Evolutionary conservation across 2,888 invertebrate species (phyloP), one percentile per base, ranked within the genome.

Genomic region (Xylocampa areola): DNA sequence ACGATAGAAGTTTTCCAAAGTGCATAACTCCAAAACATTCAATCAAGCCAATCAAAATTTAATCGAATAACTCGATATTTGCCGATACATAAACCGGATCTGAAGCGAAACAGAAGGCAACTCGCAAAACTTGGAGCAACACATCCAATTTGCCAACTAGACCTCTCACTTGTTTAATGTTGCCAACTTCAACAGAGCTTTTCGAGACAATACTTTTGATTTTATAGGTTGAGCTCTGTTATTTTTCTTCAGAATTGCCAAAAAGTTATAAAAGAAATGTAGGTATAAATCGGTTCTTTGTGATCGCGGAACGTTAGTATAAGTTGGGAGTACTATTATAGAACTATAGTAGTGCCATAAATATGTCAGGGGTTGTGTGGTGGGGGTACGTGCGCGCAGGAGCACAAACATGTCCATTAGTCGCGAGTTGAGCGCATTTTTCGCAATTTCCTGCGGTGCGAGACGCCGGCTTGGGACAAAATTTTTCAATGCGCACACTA

Each of bases 381-480:
- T 14, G 41, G 45, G 36, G 48, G 43, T 51, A 54, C 40, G 57
- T 54, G 48, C 25, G 21, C 10, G 5, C 17, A 43, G 45, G 3
- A 48, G 62, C 74, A 71, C 78, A 79, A 73, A 80, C 72, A 74
- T 73, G 75, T 79, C 80, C 78, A 81, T 84, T 81, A 85, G 76
- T 58, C 59, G 73, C 59, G 68, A 66, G 73, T 76, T 69, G 66
- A 71, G 76, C 52, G 70, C 80, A 82, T 84, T 86, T 86, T 81
- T 83, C 80, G 80, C 79, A 84, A 84, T 86, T 84, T 84, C 81
- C 83, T 67, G 67, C 47, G 63, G 54, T 48, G 51, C 49, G 55
- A 68, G 44, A 61, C 61, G 39, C 44, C 49, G 17, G 47, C 35
- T 57, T 49, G 47, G 50, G 61, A 69, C 73, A 73, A 73, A 72